Evolutionary conservation across 2,888 invertebrate species (phyloP).

Genomic region (Ptychoptera contaminata): DNA sequence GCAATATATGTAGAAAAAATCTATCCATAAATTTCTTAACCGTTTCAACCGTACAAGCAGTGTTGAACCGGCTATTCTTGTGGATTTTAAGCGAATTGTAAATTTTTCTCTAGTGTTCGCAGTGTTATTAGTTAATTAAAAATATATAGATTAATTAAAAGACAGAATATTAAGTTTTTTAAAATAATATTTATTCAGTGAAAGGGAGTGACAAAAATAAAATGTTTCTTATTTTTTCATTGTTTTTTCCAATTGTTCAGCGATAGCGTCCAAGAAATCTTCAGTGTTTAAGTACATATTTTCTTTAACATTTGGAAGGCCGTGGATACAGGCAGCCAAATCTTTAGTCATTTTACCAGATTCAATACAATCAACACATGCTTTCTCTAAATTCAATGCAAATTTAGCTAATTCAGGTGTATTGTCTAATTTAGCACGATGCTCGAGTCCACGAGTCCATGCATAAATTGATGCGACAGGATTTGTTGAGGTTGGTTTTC

Average conservation of each 20-base stretch:
- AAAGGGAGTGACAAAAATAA: not conserved
- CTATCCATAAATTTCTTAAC: too few relatives aligned
- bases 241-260: constrained; percentile 47
- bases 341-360: constrained; percentile 80
- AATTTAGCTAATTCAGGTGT: constrained; percentile 61
- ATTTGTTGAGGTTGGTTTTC: constrained; percentile 75
- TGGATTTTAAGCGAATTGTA: too few relatives aligned
- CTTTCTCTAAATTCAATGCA: constrained; percentile 54
- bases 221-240: constrained; percentile 14
- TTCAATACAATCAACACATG: constrained; percentile 71
- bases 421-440: constrained; percentile 66
- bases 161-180: too few relatives aligned
- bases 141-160: too few relatives aligned
- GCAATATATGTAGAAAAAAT: too few relatives aligned
- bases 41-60: too few relatives aligned
- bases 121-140: too few relatives aligned
- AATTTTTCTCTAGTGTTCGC: too few relatives aligned
- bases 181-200: not conserved
- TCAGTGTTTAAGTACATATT: constrained; percentile 71
- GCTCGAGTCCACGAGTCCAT: constrained; percentile 73
- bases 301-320: constrained; percentile 62
- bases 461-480: constrained; percentile 85
- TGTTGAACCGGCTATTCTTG: too few relatives aligned
- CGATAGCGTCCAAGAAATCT: constrained; percentile 72
- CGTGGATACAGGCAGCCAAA: constrained; percentile 73